Evolutionary conservation across 1,140 invertebrate genomes (phyloP), one percentile per base, ranked within the genome.

Genomic region (Drosophila dunni): DNA sequence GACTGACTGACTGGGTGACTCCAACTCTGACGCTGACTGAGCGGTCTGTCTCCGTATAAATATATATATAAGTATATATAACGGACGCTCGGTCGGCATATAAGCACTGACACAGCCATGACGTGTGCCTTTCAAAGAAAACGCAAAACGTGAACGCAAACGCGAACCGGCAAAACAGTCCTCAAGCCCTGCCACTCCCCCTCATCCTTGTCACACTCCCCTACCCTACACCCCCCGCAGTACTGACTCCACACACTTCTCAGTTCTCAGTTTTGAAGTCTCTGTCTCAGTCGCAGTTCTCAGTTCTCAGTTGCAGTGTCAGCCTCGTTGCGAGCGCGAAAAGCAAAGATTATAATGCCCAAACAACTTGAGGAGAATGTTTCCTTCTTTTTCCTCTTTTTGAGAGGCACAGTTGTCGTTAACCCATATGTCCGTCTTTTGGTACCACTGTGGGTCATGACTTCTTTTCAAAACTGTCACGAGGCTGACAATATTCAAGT

Each of bases 81-180:
- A 81, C 70, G 78, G 64, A 64, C 75, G 79, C 79, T 78, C 56
- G 73, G 81, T 69, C 82, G 78, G 78, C 78, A 85, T 74, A 85
- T 74, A 86, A 75, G 80, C 79, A 86, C 82, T 86, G 82, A 85
- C 82, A 85, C 82, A 66, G 70, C 75, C 82, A 81, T 85, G 82
- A 85, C 82, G 82, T 84, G 82, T 86, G 82, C 82, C 82, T 86
- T 81, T 85, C 82, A 86, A 86, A 86, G 79, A 69, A 72, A 78
- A 74, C 63, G 73, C 60, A 66, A 72, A 73, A 77, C 63, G 73
- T 51, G 50, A 72, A 75, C 62, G 70, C 74, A 57, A 77, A 60
- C 54, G 67, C 66, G 67, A 75, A 64, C 64, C 72, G 64, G 54
- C 74, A 24, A 29, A 81, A 81, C 40, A 42, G 40, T 42, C 40